A percentile compares a stretch with the other conserved stretches of the same genome.
phyloP scores from a whole-genome alignment of 2,113 vertebrate species.

The Tricholaema leucomelas region DNA sequence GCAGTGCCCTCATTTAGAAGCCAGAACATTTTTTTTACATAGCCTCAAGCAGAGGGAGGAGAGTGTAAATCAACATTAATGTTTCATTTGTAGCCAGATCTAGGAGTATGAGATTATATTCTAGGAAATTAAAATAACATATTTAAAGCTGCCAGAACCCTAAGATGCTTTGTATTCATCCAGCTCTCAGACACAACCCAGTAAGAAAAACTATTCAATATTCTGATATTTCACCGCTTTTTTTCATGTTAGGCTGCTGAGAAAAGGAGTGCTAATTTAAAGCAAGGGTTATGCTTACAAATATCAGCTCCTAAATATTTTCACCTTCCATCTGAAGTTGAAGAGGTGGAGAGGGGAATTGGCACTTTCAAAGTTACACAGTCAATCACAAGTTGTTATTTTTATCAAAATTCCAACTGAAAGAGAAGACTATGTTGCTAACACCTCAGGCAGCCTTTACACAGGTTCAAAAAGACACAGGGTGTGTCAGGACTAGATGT shows the following conservation, averaged over 20 bases:
- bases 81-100: background rate
- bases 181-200: background rate
- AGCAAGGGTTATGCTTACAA: background rate
- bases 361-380: background rate
- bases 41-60: background rate
- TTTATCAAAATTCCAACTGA: background rate
- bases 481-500: background rate
- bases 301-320: background rate
- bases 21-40: background rate
- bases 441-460: background rate
- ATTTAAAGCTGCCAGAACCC: background rate
- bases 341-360: background rate
- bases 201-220: background rate
- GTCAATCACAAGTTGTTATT: background rate
- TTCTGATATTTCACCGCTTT: background rate
- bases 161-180: background rate
- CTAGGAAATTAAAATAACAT: background rate
- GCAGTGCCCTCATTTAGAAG: background rate
- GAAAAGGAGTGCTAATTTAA: background rate
- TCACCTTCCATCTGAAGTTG: background rate
- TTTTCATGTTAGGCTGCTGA: background rate
- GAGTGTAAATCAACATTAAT: background rate
- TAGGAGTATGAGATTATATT: background rate
- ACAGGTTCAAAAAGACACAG: background rate
- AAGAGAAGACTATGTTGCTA: background rate